Conservation (phyloP, 2,888 invertebrate genomes). For the Ichneumon xanthorius region DNA sequence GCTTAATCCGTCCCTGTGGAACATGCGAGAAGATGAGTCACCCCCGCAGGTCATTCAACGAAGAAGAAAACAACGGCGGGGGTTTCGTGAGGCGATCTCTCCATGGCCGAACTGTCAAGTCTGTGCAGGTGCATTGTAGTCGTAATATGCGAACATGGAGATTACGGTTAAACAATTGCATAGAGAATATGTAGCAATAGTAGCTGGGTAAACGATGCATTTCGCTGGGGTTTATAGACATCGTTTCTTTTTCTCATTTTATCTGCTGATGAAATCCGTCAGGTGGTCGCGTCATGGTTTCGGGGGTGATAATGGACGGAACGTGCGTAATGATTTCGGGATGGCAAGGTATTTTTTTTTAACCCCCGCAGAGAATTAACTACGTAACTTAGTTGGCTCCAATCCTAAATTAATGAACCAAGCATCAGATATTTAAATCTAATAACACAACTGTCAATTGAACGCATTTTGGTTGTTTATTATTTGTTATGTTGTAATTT, state of each 20-base stretch:
- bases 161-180: background rate
- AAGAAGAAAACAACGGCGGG: constrained; percentile 45
- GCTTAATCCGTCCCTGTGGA: constrained; percentile 54
- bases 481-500: background rate
- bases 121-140: constrained; percentile 25
- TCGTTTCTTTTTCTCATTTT: background rate
- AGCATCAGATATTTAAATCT: background rate
- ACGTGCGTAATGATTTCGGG: background rate
- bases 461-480: background rate
- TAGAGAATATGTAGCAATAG: background rate
- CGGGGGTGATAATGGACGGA: background rate
- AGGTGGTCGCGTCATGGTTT: constrained; percentile 31
- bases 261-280: constrained; percentile 49
- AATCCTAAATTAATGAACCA: background rate
- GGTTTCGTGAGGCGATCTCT: background rate
- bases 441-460: background rate
- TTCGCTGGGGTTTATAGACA: background rate
- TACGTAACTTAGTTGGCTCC: background rate
- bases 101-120: constrained; percentile 11
- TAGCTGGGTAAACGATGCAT: background rate
- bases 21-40: constrained; percentile 65
- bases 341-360: background rate
- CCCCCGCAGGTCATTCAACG: constrained; percentile 63
- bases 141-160: background rate
- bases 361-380: background rate